Evolutionary conservation across 2,888 invertebrate genomes (phyloP).

Genomic region (Lepidochrysops patricia): DNA sequence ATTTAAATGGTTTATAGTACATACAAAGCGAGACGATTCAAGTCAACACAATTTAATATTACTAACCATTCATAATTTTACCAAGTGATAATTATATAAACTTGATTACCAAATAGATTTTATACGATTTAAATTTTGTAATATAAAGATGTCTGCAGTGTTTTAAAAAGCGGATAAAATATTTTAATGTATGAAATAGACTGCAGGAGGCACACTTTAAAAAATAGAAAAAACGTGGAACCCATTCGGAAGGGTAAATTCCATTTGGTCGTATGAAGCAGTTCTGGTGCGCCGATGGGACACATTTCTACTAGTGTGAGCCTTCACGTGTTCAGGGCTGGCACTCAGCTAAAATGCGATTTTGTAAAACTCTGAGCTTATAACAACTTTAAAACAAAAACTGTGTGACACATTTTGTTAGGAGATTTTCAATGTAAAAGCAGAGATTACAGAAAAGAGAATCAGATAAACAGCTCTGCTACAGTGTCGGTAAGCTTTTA

Average conservation of each 20-base stretch:
- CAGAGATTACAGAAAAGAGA: too few species aligned
- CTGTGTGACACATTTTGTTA: too few species aligned
- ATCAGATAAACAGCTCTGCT: too few species aligned
- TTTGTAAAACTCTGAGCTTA: background rate
- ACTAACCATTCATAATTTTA: background rate
- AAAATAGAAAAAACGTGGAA: constrained; percentile 60
- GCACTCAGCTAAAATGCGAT: constrained; percentile 50
- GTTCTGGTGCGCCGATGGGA: constrained; percentile 27
- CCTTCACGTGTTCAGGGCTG: constrained; percentile 24
- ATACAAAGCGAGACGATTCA: too few species aligned
- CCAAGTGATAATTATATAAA: background rate
- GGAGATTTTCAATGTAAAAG: too few species aligned
- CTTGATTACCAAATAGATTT: background rate
- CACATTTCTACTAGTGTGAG: constrained; percentile 28
- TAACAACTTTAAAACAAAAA: background rate
- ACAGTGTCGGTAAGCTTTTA: too few species aligned
- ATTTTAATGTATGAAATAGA: constrained; percentile 20
- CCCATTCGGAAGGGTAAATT: constrained; percentile 60
- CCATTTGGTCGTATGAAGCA: constrained; percentile 45
- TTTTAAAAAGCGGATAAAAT: background rate
- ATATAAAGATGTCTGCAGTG: background rate
- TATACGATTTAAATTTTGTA: background rate
- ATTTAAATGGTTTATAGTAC: background rate
- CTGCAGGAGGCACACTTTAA: constrained; percentile 54
- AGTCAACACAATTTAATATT: too few species aligned